Evolutionary conservation across 2,888 invertebrate genomes (phyloP).

Genomic region (Drosophila cyrtoloma): DNA sequence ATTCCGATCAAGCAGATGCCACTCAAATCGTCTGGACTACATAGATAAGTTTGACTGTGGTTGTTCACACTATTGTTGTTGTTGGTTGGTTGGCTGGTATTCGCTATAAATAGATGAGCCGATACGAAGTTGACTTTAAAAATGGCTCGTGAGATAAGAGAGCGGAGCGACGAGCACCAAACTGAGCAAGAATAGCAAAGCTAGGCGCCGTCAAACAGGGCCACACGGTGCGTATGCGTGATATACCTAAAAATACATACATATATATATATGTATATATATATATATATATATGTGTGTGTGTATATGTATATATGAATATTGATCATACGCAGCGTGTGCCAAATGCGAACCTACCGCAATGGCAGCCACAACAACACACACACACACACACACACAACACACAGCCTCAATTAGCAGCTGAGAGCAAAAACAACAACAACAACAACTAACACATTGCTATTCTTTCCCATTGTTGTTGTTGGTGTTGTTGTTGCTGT

Average conservation of each 20-base stretch:
- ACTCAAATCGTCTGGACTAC: background rate
- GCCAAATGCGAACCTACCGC: constrained; percentile 67
- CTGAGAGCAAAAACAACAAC: background rate
- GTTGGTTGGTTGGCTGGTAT: background rate
- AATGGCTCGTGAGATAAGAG: constrained; percentile 30
- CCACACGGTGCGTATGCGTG: constrained; percentile 42
- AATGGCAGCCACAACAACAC: constrained; percentile 35
- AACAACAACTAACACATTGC: constrained; percentile 18
- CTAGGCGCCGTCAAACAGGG: background rate
- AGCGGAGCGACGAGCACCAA: constrained; percentile 4
- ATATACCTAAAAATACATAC: background rate
- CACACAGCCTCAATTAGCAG: constrained; percentile 26
- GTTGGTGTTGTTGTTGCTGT: constrained; percentile 18
- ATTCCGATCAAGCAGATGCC: background rate
- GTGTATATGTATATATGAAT: background rate
- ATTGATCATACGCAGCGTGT: constrained; percentile 62
- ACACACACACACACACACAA: background rate
- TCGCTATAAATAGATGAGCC: constrained; percentile 54
- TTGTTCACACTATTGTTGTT: constrained; percentile 21
- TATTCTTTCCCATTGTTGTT: constrained; percentile 16
- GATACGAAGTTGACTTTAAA: constrained; percentile 29
- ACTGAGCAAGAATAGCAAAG: constrained; percentile 5
- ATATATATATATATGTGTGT: background rate
- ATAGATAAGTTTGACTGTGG: background rate
- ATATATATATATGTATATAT: background rate